A percentile compares a stretch with the other conserved stretches of the same genome.
These are phyloP conservation scores for Acanthurus tractus DNA, from an alignment of 2,797 vertebrate species.

Conservation along the genomic window DNA sequence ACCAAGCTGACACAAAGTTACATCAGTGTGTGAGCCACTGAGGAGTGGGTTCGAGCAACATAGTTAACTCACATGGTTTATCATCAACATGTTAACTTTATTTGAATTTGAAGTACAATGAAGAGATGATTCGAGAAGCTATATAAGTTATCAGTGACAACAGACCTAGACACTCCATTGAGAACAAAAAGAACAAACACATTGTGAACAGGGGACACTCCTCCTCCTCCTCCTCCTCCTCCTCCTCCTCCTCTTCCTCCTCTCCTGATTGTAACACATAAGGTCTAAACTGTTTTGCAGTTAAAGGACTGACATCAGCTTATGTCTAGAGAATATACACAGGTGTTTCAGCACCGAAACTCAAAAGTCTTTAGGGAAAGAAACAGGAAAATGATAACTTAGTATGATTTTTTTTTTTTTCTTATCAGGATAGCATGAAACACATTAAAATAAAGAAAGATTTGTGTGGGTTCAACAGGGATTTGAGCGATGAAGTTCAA, in stretches of 20 bases:
- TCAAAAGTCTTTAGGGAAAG: slow-evolving; percentile 71
- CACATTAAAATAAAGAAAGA: slow-evolving; percentile 43
- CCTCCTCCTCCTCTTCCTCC: slow-evolving; percentile 35
- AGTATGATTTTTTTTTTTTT: slow-evolving; percentile 38
- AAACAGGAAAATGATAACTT: slow-evolving; percentile 62
- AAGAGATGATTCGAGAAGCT: slow-evolving; percentile 84
- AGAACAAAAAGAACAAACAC: slow-evolving; percentile 83
- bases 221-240: slow-evolving; percentile 29
- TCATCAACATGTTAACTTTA: slow-evolving; percentile 86
- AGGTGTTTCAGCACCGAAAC: slow-evolving; percentile 71
- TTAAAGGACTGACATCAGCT: slow-evolving; percentile 78
- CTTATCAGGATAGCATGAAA: slow-evolving; percentile 66
- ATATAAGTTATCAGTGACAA: slow-evolving; percentile 87
- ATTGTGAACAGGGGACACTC: slow-evolving; percentile 77
- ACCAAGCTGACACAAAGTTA: neutral
- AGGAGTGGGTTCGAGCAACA: slow-evolving; percentile 26
- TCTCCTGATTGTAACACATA: slow-evolving; percentile 78
- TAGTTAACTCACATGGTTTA: slow-evolving; percentile 65
- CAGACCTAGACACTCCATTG: slow-evolving; percentile 84
- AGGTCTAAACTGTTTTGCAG: slow-evolving; percentile 71
- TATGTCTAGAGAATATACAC: slow-evolving; percentile 81
- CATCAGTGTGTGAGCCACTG: neutral
- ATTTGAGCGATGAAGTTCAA: slow-evolving; percentile 52
- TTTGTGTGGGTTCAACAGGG: slow-evolving; percentile 45
- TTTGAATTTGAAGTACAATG: slow-evolving; percentile 87